Percentiles rank a stretch among this genome's conserved stretches.
Evolutionary conservation across 2,113 vertebrate genomes (phyloP).

Genomic region (Oncorhynchus gorbuscha): DNA sequence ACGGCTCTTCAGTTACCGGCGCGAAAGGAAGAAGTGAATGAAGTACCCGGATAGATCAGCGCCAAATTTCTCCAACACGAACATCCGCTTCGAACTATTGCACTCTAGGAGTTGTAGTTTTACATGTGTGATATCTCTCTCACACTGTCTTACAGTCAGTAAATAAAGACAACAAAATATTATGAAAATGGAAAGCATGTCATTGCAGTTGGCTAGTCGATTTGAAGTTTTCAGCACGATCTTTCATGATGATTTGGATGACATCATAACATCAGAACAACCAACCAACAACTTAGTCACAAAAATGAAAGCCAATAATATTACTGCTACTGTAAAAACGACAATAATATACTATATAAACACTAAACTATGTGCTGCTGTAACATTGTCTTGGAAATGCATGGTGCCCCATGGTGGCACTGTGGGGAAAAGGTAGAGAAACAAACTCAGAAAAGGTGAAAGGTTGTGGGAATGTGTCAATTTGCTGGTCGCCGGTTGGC

Average conservation of each 20-base stretch:
- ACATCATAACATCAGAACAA: too few species aligned
- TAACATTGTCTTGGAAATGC: too few species aligned
- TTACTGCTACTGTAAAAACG: too few species aligned
- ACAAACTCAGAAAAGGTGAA: background rate
- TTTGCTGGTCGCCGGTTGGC: background rate
- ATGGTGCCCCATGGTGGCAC: background rate
- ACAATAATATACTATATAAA: too few species aligned
- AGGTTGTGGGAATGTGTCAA: slow-evolving; percentile 11
- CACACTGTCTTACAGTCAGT: too few species aligned
- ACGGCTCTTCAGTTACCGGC: slow-evolving; percentile 92
- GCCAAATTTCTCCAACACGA: slow-evolving; percentile 68
- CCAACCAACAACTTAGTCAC: too few species aligned
- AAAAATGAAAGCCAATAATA: too few species aligned
- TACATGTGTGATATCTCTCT: background rate
- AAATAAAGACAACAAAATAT: background rate
- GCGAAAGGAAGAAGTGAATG: slow-evolving; percentile 94
- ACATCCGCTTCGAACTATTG: slow-evolving; percentile 67
- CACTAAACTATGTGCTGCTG: too few species aligned
- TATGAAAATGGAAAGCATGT: too few species aligned
- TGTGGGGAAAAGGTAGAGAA: background rate
- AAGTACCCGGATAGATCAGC: slow-evolving; percentile 93
- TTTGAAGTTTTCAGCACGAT: too few species aligned
- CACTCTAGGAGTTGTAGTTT: slow-evolving; percentile 77
- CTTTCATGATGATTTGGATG: too few species aligned
- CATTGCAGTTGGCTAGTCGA: too few species aligned